Percentiles rank a stretch among this genome's conserved stretches.
Evolutionary conservation across 1,140 invertebrate genomes (phyloP).

Genomic region (Eumaeus atala): DNA sequence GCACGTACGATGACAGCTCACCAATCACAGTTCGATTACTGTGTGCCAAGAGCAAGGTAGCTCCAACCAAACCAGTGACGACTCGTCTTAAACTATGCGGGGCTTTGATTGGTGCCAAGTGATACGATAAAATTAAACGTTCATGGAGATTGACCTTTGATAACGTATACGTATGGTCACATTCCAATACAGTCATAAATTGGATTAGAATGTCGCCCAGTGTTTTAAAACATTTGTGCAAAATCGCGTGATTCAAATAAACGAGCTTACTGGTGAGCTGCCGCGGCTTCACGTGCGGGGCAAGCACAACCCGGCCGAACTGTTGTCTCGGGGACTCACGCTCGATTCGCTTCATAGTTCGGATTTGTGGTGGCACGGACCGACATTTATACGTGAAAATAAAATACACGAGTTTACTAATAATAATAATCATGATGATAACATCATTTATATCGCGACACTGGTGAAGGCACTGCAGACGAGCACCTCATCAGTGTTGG

Average conservation of each 20-base stretch:
- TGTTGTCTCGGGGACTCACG: constrained; percentile 19
- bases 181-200: constrained; percentile 18
- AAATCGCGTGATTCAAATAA: constrained; percentile 9
- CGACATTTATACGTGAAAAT: too few species aligned
- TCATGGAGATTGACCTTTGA: constrained; percentile 3
- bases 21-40: background rate
- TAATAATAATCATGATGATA: too few species aligned
- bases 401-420: too few species aligned
- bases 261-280: constrained; percentile 19
- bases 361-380: constrained; percentile 13
- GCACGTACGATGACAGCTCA: background rate
- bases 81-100: too few species aligned
- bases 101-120: too few species aligned
- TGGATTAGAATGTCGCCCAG: constrained; percentile 18
- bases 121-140: too few species aligned
- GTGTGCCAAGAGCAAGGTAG: too few species aligned
- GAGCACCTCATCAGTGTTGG: too few species aligned
- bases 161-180: constrained; percentile 16
- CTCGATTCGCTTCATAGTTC: constrained; percentile 19
- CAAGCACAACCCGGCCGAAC: constrained; percentile 26
- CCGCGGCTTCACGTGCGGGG: constrained; percentile 25
- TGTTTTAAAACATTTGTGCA: constrained; percentile 22
- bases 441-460: too few species aligned
- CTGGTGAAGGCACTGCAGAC: too few species aligned
- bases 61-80: background rate